These are phyloP conservation scores for Alviniconcha strummeri DNA, from an alignment of 2,888 invertebrate species.

Conservation along the genomic window DNA sequence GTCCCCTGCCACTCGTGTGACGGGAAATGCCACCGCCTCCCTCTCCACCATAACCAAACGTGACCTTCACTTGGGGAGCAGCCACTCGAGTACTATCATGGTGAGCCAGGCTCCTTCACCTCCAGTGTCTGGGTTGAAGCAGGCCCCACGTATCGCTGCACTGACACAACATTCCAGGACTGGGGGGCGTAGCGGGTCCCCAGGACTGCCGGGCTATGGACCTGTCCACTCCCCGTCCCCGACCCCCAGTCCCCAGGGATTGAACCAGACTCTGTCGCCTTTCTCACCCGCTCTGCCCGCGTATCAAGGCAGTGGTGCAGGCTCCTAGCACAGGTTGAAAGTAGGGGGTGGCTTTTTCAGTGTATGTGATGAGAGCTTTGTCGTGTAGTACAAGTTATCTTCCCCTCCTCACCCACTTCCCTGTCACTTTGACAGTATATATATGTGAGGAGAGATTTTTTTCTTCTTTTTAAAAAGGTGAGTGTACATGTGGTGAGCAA, in stretches of 20 bases:
- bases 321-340: conserved; percentile 19
- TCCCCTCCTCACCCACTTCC: too few relatives aligned
- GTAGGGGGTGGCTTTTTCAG: neutral
- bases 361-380: too few relatives aligned
- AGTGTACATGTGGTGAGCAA: too few relatives aligned
- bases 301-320: conserved; percentile 14
- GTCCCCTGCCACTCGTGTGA: neutral
- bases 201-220: conserved; percentile 6
- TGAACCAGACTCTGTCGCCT: conserved; percentile 17
- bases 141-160: conserved; percentile 19
- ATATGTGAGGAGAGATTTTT: too few relatives aligned
- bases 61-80: neutral
- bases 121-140: conserved; percentile 13
- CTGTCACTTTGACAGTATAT: too few relatives aligned
- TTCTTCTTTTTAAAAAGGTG: too few relatives aligned
- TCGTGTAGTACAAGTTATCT: too few relatives aligned
- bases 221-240: conserved; percentile 27
- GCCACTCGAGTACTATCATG: neutral
- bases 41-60: neutral
- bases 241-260: conserved; percentile 8
- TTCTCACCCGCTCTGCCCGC: conserved; percentile 22
- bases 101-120: neutral
- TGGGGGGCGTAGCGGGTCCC: conserved; percentile 25
- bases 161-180: conserved; percentile 20
- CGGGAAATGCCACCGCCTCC: neutral